A percentile compares a stretch with the other conserved stretches of the same genome.
Evolutionary conservation across 2,113 vertebrate genomes (phyloP).

Genomic region (Etia nguti): DNA sequence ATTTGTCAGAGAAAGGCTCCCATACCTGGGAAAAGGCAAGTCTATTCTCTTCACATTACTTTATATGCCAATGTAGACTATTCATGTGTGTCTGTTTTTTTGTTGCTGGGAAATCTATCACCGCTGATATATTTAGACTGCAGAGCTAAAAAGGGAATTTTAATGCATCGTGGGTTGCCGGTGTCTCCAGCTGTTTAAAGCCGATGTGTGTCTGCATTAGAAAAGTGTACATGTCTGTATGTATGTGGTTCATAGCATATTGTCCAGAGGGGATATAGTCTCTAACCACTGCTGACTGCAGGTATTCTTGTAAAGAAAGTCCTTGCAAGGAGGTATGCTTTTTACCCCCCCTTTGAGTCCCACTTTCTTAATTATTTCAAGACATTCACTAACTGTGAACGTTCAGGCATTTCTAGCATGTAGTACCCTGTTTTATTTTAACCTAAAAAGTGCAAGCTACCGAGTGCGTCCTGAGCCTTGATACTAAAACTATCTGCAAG

Average conservation of each 20-base stretch:
- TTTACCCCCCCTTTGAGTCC: background rate
- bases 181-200: background rate
- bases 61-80: background rate
- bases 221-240: background rate
- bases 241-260: background rate
- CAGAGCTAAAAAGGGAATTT: background rate
- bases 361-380: background rate
- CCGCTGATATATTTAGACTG: background rate
- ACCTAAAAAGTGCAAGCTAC: background rate
- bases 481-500: background rate
- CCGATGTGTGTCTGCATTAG: background rate
- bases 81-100: background rate
- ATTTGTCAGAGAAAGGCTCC: conserved; percentile 77
- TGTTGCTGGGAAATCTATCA: background rate
- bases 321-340: background rate
- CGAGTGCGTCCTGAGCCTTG: background rate
- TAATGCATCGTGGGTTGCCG: background rate
- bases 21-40: conserved; percentile 73
- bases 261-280: background rate
- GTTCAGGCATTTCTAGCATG: background rate
- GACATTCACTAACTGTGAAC: background rate
- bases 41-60: background rate
- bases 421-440: background rate
- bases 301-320: background rate
- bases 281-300: conserved; percentile 17